Evolutionary conservation across 2,888 invertebrate species (phyloP), one percentile per base, ranked within the genome.

Genomic region (Drosophila niveifrons): DNA sequence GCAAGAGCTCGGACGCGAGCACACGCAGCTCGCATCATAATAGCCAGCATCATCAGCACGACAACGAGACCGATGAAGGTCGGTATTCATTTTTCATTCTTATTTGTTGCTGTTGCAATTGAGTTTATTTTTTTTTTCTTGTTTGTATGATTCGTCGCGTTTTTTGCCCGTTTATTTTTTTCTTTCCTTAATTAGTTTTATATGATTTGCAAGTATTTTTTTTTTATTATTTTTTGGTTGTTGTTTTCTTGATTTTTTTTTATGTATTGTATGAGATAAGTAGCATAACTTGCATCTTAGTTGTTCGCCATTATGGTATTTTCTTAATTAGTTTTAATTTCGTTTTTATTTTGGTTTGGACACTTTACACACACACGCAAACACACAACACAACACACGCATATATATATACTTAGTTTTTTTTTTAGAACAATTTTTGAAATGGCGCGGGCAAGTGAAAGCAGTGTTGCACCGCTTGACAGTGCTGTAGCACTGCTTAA

Each of bases 1-100:
- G 97, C 1, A 96, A 96, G 79, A 94, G 96, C 17, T 94, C 95
- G 29, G 87, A 90, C 65, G 36, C 76, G 3, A 75, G 61, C 48
- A 67, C 79, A 1, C 85, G 88, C 44, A 74, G 73, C 62, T 73
- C 72, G 9, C 77, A 68, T 44, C 82, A 82, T 56, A 69, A 43
- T 56, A 69, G 39, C 13, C 76, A 80, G 34, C 79, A 77, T 36
- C 65, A 78, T 18, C 83, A 85, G 47, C 78, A 88, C 65, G 88
- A 89, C 62, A 85, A 85, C 31, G 93, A 94, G 28, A 93, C 77
- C 53, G 88, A 88, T 46, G 89, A 88, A 66, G 89, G 89, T 83
- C 71, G 58, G 66, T 72, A 66, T 55, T 63, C 51, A 43, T 59
- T 77, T 47, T 36, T 41, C n/a, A 11, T 62, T 31, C 39, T 53